Evolutionary conservation across 1,140 invertebrate species (phyloP), one percentile per base, ranked within the genome.

Genomic region (Hormaphis cornu): DNA sequence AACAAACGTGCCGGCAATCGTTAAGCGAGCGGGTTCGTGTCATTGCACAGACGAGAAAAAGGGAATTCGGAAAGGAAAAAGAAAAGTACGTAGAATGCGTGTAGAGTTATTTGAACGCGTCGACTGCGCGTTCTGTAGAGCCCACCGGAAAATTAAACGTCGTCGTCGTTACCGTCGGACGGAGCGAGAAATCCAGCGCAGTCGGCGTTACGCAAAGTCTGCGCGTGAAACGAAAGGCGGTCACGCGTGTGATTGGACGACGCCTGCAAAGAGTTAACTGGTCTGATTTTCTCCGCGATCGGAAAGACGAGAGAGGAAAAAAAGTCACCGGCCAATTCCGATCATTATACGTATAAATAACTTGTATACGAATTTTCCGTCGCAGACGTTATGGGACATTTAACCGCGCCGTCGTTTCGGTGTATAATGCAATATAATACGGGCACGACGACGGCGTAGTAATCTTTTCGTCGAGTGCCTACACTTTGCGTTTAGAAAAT

Each of bases 1-100:
- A 56, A 56, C 37, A 58, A 58, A 66, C 61, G 61, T 66, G 61
- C 44, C 44, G 28, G 30, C 61, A 66, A 66, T 66, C 61, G 61
- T 66, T 50, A 66, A 66, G 44, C 61, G 42, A 14, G 61, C 24
- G 35, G 61, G 61, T 66, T 66, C 61, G n/a, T n/a, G n/a, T n/a
- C n/a, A n/a, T n/a, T n/a, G n/a, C n/a, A n/a, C n/a, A n/a, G n/a
- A n/a, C n/a, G n/a, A n/a, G 33, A 26, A 22, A 56, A 22, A 58
- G 16, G 12, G 22, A 24, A 10, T n/a, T n/a, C n/a, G n/a, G n/a
- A n/a, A 58, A 24, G 33, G 33, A 14, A 26, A 52, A 35, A 20
- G 6, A 26, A 30, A 53, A 18, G 16, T 20, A 44, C 14, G 22
- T 14, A 5, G 54, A 9, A 18, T 1, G 22, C 20, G n/a, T 4